Conservation (phyloP, 2,113 vertebrate species). For the Peromyscus leucopus region DNA sequence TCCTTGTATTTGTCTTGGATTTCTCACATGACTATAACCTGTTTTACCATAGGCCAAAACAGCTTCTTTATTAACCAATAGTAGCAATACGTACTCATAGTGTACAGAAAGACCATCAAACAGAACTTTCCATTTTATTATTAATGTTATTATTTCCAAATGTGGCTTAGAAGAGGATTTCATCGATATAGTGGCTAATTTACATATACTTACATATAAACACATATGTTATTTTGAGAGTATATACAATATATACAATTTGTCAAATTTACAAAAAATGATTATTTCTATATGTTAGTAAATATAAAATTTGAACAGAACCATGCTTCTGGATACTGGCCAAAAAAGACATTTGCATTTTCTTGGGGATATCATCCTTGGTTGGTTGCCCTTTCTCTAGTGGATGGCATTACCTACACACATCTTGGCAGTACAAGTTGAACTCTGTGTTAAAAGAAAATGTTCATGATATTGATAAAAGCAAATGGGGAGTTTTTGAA, state of each 20-base stretch:
- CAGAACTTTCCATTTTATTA: background rate
- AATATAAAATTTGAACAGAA: background rate
- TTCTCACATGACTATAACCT: no score
- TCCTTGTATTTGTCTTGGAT: no score
- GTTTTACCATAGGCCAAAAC: no score
- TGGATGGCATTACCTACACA: background rate
- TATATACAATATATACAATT: background rate
- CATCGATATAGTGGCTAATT: background rate
- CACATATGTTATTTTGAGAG: constrained; percentile 24
- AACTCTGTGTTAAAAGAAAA: background rate
- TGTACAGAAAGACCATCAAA: no score
- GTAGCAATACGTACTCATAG: no score
- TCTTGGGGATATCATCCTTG: background rate
- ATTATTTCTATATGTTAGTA: background rate
- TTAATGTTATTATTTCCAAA: constrained; percentile 48
- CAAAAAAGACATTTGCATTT: background rate
- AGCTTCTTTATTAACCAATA: no score
- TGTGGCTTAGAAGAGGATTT: background rate
- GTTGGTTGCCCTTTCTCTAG: background rate
- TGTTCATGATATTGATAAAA: background rate
- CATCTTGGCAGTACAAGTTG: background rate
- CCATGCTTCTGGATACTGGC: background rate
- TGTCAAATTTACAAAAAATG: background rate
- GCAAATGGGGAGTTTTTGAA: background rate
- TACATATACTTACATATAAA: background rate